Evolutionary conservation across 2,888 invertebrate species (phyloP), one percentile per base, ranked within the genome.

Genomic region (Trissolcus brochymenae): DNA sequence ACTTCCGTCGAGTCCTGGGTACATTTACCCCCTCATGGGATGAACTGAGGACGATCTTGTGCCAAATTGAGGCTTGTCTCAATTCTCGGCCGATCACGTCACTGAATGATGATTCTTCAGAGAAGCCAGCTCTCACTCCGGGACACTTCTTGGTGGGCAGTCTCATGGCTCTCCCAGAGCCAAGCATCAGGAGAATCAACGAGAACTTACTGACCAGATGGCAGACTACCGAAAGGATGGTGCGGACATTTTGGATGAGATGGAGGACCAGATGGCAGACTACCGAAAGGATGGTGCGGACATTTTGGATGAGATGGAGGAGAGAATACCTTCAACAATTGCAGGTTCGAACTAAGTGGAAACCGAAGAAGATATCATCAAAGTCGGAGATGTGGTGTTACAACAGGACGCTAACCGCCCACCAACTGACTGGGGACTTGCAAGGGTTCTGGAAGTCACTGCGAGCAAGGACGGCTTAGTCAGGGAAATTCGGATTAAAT

Each of bases 51-150:
- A 57, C 57, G 1, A n/a, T 56, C 2, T 19, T 56, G 2, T 41
- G 56, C 41, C 40, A 41, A 17, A 56, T 56, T 19, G 57, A 53
- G n/a, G 40, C 2, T 7, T 57, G 6, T 2, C 21, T 57, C 1
- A 57, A 57, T 16, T 43, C 43, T 2, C 4, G 57, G 1, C 57
- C 57, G 0, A 2, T 57, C 1, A 16, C 17, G 0, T 43, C 41
- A 4, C 46, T 46, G 1, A 14, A 6, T 6, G 14, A 46, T 46
- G 46, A 46, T 9, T n/a, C 46, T 1, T 46, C 46, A 3, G 46
- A n/a, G n/a, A n/a, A 46, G n/a, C n/a, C n/a, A 41, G 41, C 41
- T 9, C 9, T 46, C 4, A 46, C 46, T 6, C n/a, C 46, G n/a
- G 46, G 46, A 6, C 46, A 46, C 6, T 46, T 46, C 6, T 6